Percentiles rank a stretch among this genome's conserved stretches.
Evolutionary conservation across 1,140 invertebrate species (phyloP).

Genomic region (Aphelinus atriplicis): DNA sequence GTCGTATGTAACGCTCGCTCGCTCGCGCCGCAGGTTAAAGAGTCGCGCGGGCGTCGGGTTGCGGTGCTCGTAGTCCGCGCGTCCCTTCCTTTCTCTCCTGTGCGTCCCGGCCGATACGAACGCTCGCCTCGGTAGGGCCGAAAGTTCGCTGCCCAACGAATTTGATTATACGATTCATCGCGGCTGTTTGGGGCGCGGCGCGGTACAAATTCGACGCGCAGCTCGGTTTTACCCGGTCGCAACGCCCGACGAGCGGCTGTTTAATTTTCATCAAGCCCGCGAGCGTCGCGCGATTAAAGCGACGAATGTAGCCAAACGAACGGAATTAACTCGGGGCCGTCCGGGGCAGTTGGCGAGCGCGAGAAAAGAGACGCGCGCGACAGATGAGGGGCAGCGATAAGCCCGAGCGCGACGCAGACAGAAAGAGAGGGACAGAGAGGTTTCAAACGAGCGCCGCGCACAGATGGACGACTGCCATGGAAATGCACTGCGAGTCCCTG

Average conservation of each 20-base stretch:
- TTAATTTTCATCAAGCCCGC: constrained; percentile 46
- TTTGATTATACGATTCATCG: constrained; percentile 34
- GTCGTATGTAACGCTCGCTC: no score
- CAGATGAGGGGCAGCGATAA: no score
- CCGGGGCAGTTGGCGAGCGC: background rate
- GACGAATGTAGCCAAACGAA: constrained; percentile 41
- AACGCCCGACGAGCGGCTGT: constrained; percentile 38
- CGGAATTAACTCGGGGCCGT: constrained; percentile 47
- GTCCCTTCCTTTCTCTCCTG: no score
- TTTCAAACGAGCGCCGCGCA: background rate
- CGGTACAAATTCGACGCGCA: constrained; percentile 25
- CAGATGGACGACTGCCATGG: no score
- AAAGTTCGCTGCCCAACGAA: constrained; percentile 26
- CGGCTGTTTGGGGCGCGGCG: background rate
- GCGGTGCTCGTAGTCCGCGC: no score
- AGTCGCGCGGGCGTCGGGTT: no score
- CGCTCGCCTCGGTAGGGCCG: no score
- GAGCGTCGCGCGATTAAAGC: constrained; percentile 40
- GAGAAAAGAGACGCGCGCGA: background rate
- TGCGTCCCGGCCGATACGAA: no score
- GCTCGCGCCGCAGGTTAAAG: no score
- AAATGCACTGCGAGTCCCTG: no score
- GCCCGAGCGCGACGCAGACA: background rate
- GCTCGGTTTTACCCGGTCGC: constrained; percentile 13
- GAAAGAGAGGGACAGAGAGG: constrained; percentile 1